Base-by-base conservation (phyloP, 1,140 invertebrate species). In the Nautilus pompilius region DNA sequence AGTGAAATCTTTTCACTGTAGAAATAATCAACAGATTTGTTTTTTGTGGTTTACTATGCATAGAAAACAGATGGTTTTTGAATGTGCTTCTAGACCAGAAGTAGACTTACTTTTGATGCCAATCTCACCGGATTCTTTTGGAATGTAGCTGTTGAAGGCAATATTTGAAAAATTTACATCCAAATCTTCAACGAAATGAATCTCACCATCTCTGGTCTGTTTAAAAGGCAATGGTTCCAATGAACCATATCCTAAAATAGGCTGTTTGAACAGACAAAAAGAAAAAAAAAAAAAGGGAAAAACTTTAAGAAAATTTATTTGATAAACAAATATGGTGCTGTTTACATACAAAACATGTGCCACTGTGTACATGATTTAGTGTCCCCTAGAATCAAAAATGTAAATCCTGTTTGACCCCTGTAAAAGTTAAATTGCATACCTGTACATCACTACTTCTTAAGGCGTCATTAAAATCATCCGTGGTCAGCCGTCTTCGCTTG, bases 381-480 rank as follows among this genome's bases (percentile, higher is more conserved):
- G n/a, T 10, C 8, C 8, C 36, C n/a, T 41, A 41, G 8, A 41
- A n/a, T 60, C 20, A 45, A 17, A 33, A 32, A 15, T 62, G 32
- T 46, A 26, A 24, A n/a, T 32, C 17, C 60, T 51, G 8, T n/a
- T 8, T 17, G 3, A 59, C 13, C 28, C n/a, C n/a, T 17, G 48
- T 17, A 20, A 30, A 60, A 60, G 26, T 17, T 29, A 28, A 34
- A 26, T 17, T 17, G 60, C 60, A 62, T 68, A 81, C 81, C 72
- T 79, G 75, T 20, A 80, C 66, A 75, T 79, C 73, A 65, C 71
- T 76, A 26, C 68, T 68, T 64, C 68, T 71, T n/a, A 79, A 68
- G 30, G 80, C 79, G 60, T 76, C 77, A 59, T 81, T 81, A 61
- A 83, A 77, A 70, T 83, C 80, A 60, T 80, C 79, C 53, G 72